Conservation (phyloP, 2,797 vertebrate species). For the Gymnopithys bicolor region DNA sequence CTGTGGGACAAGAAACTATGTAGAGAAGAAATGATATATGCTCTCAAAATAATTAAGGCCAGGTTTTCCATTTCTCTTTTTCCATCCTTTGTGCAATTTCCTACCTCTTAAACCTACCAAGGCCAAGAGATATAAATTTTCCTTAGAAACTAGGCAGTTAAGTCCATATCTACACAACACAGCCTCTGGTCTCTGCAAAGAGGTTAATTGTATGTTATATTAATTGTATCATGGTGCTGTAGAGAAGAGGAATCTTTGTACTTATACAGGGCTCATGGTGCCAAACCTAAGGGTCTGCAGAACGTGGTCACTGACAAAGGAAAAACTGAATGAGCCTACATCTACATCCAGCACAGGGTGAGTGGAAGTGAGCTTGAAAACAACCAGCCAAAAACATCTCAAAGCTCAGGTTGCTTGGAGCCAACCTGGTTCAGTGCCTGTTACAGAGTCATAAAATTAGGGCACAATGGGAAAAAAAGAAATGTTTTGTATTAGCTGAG, state of each 20-base stretch:
- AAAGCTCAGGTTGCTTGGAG: not conserved
- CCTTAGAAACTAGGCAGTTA: not conserved
- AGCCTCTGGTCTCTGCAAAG: not conserved
- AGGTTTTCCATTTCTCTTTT: not conserved
- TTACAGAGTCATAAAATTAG: not conserved
- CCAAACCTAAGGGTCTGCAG: not conserved
- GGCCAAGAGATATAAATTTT: not conserved
- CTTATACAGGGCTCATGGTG: accelerated
- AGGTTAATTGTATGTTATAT: not conserved
- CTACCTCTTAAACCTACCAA: not conserved
- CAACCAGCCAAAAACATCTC: not conserved
- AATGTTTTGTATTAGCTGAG: not conserved
- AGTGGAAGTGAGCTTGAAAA: not conserved
- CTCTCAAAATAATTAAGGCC: not conserved
- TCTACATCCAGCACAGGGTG: not conserved
- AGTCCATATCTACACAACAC: not conserved
- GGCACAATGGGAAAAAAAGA: not conserved
- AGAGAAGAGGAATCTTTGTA: not conserved
- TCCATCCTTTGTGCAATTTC: not conserved
- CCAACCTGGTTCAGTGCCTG: not conserved
- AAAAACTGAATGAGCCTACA: not conserved
- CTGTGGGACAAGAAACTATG: not conserved
- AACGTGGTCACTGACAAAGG: not conserved
- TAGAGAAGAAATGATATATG: not conserved
- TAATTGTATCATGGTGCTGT: not conserved